A percentile compares a stretch with the other conserved stretches of the same genome.
Evolutionary conservation across 1,140 invertebrate species (phyloP).

Genomic region (Monochamus saltuarius): DNA sequence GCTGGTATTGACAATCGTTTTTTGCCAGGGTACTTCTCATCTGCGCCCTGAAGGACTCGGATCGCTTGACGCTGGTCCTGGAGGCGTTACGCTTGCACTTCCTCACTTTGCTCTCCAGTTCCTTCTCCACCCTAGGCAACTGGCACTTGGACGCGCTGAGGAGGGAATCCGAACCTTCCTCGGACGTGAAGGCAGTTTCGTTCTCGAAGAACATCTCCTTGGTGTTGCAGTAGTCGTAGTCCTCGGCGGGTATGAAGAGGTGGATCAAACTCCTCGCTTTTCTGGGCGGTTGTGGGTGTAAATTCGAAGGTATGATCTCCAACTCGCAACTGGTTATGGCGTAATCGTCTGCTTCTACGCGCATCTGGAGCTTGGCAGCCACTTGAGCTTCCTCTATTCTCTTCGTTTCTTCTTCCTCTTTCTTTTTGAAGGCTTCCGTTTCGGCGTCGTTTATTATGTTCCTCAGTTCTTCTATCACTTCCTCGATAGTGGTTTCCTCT

Average conservation of each 20-base stretch:
- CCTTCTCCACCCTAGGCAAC: slow-evolving; percentile 47
- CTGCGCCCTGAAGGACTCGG: slow-evolving; percentile 36
- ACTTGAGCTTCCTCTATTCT: slow-evolving; percentile 39
- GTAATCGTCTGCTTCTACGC: slow-evolving; percentile 40
- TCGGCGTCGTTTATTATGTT: slow-evolving; percentile 85
- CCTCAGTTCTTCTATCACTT: slow-evolving; percentile 80
- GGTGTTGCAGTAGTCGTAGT: slow-evolving; percentile 54
- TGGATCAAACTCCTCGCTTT: slow-evolving; percentile 54
- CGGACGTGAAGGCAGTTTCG: slow-evolving; percentile 63
- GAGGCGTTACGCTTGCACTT: slow-evolving; percentile 10
- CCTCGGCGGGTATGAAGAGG: slow-evolving; percentile 52
- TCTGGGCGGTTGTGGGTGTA: slow-evolving; percentile 64
- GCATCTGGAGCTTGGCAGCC: slow-evolving; percentile 42
- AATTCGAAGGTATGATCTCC: slow-evolving; percentile 62
- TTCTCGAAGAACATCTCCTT: slow-evolving; percentile 63
- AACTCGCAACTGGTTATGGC: slow-evolving; percentile 51
- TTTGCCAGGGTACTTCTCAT: slow-evolving; percentile 8
- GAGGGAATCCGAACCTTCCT: slow-evolving; percentile 70
- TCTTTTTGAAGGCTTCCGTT: slow-evolving; percentile 64
- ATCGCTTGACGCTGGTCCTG: slow-evolving; percentile 28
- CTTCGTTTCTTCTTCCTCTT: slow-evolving; percentile 51
- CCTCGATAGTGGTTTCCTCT: slow-evolving; percentile 82
- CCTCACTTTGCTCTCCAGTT: slow-evolving; percentile 38
- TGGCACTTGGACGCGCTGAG: slow-evolving; percentile 65
- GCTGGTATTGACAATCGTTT: slow-evolving; percentile 26